phyloP scores from a whole-genome alignment of 2,113 vertebrate genomes.

The Bagarius yarrelli region DNA sequence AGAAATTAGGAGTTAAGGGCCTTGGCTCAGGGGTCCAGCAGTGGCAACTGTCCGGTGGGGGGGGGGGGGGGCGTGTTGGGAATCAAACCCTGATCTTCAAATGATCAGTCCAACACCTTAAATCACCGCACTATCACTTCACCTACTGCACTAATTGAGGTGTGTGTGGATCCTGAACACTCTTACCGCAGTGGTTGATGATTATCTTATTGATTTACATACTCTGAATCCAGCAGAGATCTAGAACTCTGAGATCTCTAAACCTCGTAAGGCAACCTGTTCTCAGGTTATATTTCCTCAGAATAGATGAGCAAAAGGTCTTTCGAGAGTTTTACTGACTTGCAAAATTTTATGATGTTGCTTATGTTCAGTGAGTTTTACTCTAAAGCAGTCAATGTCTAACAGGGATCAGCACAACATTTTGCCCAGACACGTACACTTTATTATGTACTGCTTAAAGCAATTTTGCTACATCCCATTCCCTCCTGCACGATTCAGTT shows the following conservation, averaged over 20 bases:
- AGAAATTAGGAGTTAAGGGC: too few species aligned
- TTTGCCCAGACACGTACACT: neutral
- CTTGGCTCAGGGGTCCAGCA: too few species aligned
- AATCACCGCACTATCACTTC: too few species aligned
- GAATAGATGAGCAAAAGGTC: neutral
- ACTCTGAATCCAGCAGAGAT: neutral
- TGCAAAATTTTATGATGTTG: too few species aligned
- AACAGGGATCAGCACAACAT: neutral
- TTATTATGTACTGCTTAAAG: neutral
- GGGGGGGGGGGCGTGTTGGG: too few species aligned
- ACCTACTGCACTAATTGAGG: too few species aligned
- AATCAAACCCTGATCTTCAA: too few species aligned
- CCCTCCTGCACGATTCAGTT: neutral
- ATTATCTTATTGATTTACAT: neutral
- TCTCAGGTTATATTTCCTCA: conserved; percentile 33
- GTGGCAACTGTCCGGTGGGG: too few species aligned
- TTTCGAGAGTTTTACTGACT: too few species aligned
- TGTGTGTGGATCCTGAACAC: too few species aligned
- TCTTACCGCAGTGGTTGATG: neutral
- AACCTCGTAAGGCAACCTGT: neutral
- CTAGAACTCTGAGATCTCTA: neutral
- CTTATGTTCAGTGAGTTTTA: too few species aligned
- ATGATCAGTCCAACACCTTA: too few species aligned
- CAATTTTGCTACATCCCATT: neutral
- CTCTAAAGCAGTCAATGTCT: neutral